phyloP scores from a whole-genome alignment of 2,797 vertebrate genomes.

The Myotis vivesi region DNA sequence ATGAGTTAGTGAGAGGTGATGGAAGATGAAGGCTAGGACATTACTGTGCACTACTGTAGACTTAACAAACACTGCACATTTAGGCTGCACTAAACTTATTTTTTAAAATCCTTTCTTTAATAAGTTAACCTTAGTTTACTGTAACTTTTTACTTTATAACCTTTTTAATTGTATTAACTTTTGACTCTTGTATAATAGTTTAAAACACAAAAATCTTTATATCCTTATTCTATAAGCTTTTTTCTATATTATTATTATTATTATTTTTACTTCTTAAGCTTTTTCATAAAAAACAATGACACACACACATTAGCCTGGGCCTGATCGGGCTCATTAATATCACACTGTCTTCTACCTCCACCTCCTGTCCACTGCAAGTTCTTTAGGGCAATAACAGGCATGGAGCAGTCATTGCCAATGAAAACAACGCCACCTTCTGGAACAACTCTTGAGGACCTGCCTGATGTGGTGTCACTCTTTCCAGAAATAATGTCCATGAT shows the following conservation, averaged over 20 bases:
- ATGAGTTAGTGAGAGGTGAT: neutral
- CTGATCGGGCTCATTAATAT: neutral
- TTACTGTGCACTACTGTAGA: no score
- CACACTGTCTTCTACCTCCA: neutral
- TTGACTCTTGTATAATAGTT: neutral
- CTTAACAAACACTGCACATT: neutral
- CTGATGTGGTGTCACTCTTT: neutral
- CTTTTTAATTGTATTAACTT: neutral
- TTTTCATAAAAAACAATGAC: neutral
- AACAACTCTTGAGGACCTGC: neutral
- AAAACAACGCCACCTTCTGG: neutral
- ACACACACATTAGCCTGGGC: neutral
- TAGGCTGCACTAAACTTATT: neutral
- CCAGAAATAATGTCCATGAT: neutral
- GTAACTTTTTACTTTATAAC: neutral
- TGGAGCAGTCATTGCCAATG: neutral
- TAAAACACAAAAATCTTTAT: neutral
- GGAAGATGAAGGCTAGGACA: neutral
- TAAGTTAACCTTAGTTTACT: neutral
- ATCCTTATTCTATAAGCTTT: neutral
- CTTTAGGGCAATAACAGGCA: neutral
- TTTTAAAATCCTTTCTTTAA: neutral
- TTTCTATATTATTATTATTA: neutral
- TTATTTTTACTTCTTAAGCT: neutral
- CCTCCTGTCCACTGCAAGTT: neutral